Conservation (phyloP, 2,888 invertebrate species). For the Schizotus pectinicornis region DNA sequence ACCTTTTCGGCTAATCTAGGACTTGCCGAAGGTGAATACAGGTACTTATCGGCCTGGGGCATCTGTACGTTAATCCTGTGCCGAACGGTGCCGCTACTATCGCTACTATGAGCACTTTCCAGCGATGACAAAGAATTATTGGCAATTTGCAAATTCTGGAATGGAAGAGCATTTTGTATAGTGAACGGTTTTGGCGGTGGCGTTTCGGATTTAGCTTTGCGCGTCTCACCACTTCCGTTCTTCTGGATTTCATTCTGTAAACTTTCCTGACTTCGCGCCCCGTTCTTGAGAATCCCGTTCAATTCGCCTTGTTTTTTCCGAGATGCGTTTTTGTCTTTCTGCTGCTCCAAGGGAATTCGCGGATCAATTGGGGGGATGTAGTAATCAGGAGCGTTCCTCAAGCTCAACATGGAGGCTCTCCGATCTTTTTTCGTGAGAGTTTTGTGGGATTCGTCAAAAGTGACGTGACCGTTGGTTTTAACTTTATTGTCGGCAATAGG, state of each 20-base stretch:
- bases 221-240: background rate
- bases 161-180: constrained; percentile 35
- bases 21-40: background rate
- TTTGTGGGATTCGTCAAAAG: constrained; percentile 8
- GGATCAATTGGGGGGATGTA: constrained; percentile 58
- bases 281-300: constrained; percentile 6
- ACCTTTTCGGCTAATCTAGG: background rate
- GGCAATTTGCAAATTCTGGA: constrained; percentile 37
- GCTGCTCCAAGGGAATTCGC: constrained; percentile 54
- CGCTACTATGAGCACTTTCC: constrained; percentile 40
- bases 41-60: constrained; percentile 39
- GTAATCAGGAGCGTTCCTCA: constrained; percentile 37
- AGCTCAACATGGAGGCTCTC: constrained; percentile 30
- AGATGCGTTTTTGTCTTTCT: constrained; percentile 39
- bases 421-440: constrained; percentile 26
- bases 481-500: constrained; percentile 47
- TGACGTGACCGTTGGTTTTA: constrained; percentile 28
- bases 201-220: background rate
- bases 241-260: background rate
- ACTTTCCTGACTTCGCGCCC: background rate
- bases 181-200: constrained; percentile 11
- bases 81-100: constrained; percentile 35
- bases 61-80: constrained; percentile 48
- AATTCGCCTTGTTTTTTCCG: constrained; percentile 11
- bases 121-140: constrained; percentile 37